Evolutionary conservation across 2,888 invertebrate genomes (phyloP).

Genomic region (Junonia oenone): DNA sequence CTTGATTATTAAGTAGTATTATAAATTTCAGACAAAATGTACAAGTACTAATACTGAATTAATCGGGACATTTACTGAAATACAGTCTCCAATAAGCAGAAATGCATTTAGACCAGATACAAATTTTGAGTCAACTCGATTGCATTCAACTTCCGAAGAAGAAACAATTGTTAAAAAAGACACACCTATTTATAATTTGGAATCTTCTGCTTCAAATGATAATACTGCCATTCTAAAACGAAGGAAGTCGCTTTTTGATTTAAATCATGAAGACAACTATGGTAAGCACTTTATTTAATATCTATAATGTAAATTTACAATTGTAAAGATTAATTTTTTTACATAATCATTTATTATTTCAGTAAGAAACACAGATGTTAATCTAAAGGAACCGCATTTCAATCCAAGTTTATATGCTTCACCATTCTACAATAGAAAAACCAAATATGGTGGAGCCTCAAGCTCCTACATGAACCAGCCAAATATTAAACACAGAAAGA

Average conservation of each 20-base stretch:
- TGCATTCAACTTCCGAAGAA: constrained; percentile 38
- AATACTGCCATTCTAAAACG: constrained; percentile 42
- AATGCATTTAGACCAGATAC: constrained; percentile 38
- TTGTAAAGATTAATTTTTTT: neutral
- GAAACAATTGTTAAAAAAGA: constrained; percentile 35
- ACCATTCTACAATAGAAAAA: constrained; percentile 87
- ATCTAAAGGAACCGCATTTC: constrained; percentile 55
- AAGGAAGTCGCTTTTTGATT: constrained; percentile 51
- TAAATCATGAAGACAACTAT: constrained; percentile 6
- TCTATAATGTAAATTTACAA: constrained; percentile 34
- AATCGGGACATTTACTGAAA: constrained; percentile 35
- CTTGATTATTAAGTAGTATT: neutral
- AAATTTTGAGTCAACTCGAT: constrained; percentile 39
- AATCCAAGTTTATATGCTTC: constrained; percentile 66
- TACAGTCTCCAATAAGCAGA: constrained; percentile 37
- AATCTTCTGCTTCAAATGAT: constrained; percentile 39
- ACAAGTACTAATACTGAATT: constrained; percentile 36
- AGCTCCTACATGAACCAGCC: constrained; percentile 76
- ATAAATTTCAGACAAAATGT: constrained; percentile 37
- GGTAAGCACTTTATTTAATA: constrained; percentile 22
- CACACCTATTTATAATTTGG: constrained; percentile 33
- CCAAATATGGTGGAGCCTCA: constrained; percentile 86
- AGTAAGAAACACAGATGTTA: constrained; percentile 33
- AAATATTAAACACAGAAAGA: constrained; percentile 47
- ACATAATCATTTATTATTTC: neutral